Conservation (phyloP, 2,888 invertebrate genomes). For the Amblyjoppa proteus region DNA sequence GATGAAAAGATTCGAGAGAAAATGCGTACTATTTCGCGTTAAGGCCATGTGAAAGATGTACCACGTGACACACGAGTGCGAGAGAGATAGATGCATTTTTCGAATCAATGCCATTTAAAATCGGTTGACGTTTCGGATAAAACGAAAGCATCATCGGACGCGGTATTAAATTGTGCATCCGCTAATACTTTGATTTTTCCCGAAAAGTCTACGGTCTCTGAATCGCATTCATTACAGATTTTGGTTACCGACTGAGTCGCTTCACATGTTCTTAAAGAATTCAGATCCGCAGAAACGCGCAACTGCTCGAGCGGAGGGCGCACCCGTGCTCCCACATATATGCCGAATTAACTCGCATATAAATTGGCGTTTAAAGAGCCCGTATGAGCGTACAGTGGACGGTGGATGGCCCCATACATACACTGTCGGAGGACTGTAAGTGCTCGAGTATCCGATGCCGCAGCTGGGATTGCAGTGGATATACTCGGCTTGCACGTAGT, state of each 20-base stretch:
- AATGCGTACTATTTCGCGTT: slow-evolving; percentile 16
- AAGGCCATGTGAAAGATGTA: too few species aligned
- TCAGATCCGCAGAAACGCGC: slow-evolving; percentile 30
- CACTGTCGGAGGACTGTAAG: slow-evolving; percentile 27
- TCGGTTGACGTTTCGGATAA: too few species aligned
- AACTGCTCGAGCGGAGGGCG: background rate
- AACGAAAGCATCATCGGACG: too few species aligned
- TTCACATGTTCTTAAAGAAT: slow-evolving; percentile 27
- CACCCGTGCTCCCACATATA: slow-evolving; percentile 36
- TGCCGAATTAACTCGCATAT: slow-evolving; percentile 67
- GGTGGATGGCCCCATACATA: slow-evolving; percentile 17
- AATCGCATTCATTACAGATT: too few species aligned
- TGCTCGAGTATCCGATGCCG: slow-evolving; percentile 28
- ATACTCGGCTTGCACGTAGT: slow-evolving; percentile 30
- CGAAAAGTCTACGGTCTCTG: too few species aligned
- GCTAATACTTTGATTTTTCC: too few species aligned
- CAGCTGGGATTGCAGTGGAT: slow-evolving; percentile 54
- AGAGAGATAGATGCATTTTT: too few species aligned
- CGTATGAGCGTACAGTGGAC: slow-evolving; percentile 43
- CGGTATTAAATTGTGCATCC: too few species aligned
- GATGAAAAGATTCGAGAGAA: too few species aligned
- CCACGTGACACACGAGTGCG: too few species aligned
- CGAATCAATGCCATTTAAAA: too few species aligned
- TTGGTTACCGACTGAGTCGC: too few species aligned
- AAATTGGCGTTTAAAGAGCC: slow-evolving; percentile 67